Evolutionary conservation across 2,797 vertebrate genomes (phyloP), one percentile per base, ranked within the genome.

Genomic region (Argentina silus): DNA sequence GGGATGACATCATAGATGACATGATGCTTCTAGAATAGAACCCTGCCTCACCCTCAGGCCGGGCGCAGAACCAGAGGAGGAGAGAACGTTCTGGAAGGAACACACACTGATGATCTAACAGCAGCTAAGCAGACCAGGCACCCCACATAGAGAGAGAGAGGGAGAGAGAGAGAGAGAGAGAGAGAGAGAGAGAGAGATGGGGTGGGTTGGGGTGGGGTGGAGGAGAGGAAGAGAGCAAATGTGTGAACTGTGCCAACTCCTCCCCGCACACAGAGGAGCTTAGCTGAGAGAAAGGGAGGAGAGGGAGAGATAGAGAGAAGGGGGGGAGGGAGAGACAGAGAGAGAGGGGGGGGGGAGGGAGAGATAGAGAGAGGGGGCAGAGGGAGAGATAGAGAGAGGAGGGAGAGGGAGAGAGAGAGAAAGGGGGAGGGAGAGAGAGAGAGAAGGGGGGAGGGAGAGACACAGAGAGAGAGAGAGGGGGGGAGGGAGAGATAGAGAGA

Each of bases 21-120:
- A 64, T 15, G 10, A 43, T 21, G 5, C n/a, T 27, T 42, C 70
- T 51, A 43, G 61, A 65, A 72, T 65, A 65, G 61, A 64, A 61
- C 43, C 17, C 42, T 27, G 21, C 7, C 23, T 70, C 69, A 61
- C 9, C 57, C 3, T 9, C n/a, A 14, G 15, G 7, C 6, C 53
- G n/a, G 27, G 27, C 4, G 1, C 27, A 36, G 27, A 55, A 17
- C n/a, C 53, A n/a, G 53, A 55, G 53, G 27, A 36, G n/a, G 53
- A 19, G n/a, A 17, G 2, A 55, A 55, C 19, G 53, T 7, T 7
- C 19, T 55, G n/a, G 8, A 1, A 7, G 19, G 3, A 7, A 17
- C 15, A 55, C n/a, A 55, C n/a, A 55, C 53, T 19, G 53, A 17
- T 55, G 53, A 17, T 55, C 15, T 55, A 55, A 55, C 19, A 19